phyloP scores from a whole-genome alignment of 2,113 vertebrate genomes.

The Gasterosteus aculeatus region DNA sequence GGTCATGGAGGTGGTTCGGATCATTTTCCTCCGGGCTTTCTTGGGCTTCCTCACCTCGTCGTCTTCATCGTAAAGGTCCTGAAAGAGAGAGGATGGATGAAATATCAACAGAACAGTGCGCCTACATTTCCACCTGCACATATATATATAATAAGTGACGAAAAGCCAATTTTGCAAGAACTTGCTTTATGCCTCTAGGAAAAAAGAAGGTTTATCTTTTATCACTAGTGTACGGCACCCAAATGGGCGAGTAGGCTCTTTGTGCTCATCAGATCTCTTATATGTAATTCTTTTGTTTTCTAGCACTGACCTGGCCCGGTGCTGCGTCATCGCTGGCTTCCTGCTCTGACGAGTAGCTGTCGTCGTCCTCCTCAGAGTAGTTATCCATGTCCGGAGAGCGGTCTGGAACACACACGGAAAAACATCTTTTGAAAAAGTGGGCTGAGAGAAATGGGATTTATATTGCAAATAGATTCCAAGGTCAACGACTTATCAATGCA shows the following conservation, averaged over 20 bases:
- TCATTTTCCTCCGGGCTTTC: slow-evolving; percentile 83
- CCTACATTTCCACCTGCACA: neutral
- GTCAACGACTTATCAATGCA: slow-evolving; percentile 13
- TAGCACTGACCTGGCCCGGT: slow-evolving; percentile 76
- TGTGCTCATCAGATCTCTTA: neutral
- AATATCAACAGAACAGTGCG: neutral
- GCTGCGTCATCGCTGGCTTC: slow-evolving; percentile 84
- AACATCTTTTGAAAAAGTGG: neutral
- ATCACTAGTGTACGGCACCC: neutral
- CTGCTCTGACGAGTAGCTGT: slow-evolving; percentile 85
- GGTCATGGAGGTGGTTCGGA: slow-evolving; percentile 83
- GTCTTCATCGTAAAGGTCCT: slow-evolving; percentile 86
- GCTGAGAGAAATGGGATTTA: slow-evolving; percentile 8
- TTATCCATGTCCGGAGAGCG: slow-evolving; percentile 85
- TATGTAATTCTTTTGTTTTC: neutral
- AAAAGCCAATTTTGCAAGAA: no score
- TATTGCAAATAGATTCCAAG: slow-evolving; percentile 3
- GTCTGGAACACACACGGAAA: slow-evolving; percentile 63
- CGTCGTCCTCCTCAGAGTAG: slow-evolving; percentile 85
- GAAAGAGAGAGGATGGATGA: slow-evolving; percentile 8
- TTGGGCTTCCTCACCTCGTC: slow-evolving; percentile 85
- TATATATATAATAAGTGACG: neutral
- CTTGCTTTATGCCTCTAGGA: no score
- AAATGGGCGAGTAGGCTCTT: neutral
- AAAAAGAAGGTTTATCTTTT: no score